These are phyloP conservation scores for Arizona elegans DNA, from an alignment of 2,113 vertebrate genomes.

Conservation along the genomic window DNA sequence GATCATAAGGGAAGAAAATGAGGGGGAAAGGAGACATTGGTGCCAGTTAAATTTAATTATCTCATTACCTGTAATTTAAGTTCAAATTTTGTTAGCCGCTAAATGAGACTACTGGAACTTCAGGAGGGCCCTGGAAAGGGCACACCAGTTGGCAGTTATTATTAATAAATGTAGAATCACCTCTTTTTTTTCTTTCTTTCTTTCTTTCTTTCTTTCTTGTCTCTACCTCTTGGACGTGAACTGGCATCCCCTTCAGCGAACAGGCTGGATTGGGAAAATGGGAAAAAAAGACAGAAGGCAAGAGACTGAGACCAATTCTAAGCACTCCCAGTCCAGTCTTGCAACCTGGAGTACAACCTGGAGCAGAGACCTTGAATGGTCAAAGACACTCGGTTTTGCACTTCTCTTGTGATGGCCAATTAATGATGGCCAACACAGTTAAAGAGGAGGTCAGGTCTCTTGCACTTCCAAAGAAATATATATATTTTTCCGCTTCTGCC, in stretches of 20 bases:
- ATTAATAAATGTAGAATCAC: slow-evolving; percentile 18
- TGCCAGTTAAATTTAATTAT: slow-evolving; percentile 62
- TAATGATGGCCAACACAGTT: background rate
- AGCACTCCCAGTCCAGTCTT: background rate
- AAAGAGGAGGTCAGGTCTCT: background rate
- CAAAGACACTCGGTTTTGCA: too few relatives aligned
- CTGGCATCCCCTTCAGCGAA: background rate
- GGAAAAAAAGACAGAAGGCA: background rate
- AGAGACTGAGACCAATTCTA: background rate
- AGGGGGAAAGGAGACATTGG: slow-evolving; percentile 39
- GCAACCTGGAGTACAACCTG: background rate
- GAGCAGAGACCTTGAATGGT: too few relatives aligned
- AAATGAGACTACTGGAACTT: slow-evolving; percentile 53
- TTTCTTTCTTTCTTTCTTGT: background rate
- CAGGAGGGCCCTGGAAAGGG: slow-evolving; percentile 53
- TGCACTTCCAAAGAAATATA: background rate
- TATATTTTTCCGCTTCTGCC: too few relatives aligned
- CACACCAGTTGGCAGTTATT: slow-evolving; percentile 23
- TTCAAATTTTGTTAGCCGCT: slow-evolving; percentile 59
- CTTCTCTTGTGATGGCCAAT: background rate
- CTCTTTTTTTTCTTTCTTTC: too few relatives aligned
- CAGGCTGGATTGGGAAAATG: background rate
- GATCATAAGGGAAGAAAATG: slow-evolving; percentile 16
- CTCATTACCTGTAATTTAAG: slow-evolving; percentile 66
- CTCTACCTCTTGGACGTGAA: background rate